Evolutionary conservation across 2,888 invertebrate species (phyloP).

Genomic region (Anthophora plumipes): DNA sequence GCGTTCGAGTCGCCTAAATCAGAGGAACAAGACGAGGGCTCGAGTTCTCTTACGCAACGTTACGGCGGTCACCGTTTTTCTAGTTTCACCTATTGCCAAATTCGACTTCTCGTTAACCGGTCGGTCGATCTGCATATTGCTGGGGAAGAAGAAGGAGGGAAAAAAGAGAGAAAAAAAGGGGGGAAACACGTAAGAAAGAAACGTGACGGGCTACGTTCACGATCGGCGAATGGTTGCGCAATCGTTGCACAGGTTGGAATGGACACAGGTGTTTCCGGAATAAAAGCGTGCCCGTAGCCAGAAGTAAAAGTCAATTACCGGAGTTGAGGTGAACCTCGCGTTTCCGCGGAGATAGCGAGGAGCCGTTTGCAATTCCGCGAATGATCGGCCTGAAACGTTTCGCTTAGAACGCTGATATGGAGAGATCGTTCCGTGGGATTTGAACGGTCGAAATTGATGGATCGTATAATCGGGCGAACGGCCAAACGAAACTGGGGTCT

Average conservation of each 20-base stretch:
- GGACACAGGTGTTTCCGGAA: constrained; percentile 58
- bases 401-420: constrained; percentile 1
- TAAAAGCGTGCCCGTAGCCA: constrained; percentile 39
- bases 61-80: constrained; percentile 29
- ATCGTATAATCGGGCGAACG: constrained; percentile 20
- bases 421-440: constrained; percentile 15
- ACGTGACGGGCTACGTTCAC: constrained; percentile 6
- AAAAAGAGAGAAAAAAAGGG: not conserved
- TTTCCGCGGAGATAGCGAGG: constrained; percentile 27
- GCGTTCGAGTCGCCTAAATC: constrained; percentile 45
- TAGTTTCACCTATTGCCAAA: constrained; percentile 48
- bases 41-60: constrained; percentile 36
- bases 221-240: constrained; percentile 37
- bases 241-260: constrained; percentile 12
- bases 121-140: constrained; percentile 53
- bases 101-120: constrained; percentile 61
- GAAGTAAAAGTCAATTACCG: constrained; percentile 53
- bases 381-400: constrained; percentile 6
- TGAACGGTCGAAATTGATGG: constrained; percentile 32
- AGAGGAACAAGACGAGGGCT: constrained; percentile 37
- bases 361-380: constrained; percentile 4
- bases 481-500: not conserved
- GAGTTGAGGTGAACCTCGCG: constrained; percentile 5
- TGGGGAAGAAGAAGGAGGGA: not conserved
- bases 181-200: not conserved